Conservation (phyloP, 2,888 invertebrate species). For the Priocnemis perturbator region DNA sequence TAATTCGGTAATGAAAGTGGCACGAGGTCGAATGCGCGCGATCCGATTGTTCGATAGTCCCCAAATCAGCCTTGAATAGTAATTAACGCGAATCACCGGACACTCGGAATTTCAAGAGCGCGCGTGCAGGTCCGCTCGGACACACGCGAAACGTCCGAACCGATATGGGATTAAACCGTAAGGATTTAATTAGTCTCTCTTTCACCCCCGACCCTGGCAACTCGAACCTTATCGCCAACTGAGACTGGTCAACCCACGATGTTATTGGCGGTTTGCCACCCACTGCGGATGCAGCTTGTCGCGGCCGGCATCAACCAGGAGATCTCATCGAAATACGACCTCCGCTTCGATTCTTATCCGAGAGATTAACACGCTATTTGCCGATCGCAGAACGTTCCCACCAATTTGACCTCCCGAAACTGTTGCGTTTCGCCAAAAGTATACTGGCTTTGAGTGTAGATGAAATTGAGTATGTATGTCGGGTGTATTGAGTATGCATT, state of each 20-base stretch:
- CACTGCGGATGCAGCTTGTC: slow-evolving; percentile 41
- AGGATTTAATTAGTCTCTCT: slow-evolving; percentile 52
- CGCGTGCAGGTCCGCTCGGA: slow-evolving; percentile 14
- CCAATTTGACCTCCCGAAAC: too few relatives aligned
- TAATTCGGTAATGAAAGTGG: too few relatives aligned
- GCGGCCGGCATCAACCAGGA: slow-evolving; percentile 27
- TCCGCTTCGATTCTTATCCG: slow-evolving; percentile 28
- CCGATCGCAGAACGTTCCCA: too few relatives aligned
- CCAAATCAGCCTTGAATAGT: slow-evolving; percentile 25
- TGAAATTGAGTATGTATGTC: too few relatives aligned
- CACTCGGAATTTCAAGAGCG: neutral
- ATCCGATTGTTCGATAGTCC: too few relatives aligned
- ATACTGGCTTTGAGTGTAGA: too few relatives aligned
- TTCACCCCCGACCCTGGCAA: slow-evolving; percentile 17
- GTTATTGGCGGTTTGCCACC: slow-evolving; percentile 52
- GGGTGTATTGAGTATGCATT: too few relatives aligned
- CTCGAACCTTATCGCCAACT: slow-evolving; percentile 21
- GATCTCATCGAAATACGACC: slow-evolving; percentile 32
- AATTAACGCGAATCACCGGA: slow-evolving; percentile 22
- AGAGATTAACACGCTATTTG: neutral
- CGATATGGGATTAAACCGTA: slow-evolving; percentile 35
- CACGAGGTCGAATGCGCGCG: too few relatives aligned
- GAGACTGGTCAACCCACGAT: slow-evolving; percentile 22
- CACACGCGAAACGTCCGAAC: too few relatives aligned
- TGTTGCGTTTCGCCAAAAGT: too few relatives aligned